Conservation (phyloP, 2,888 invertebrate genomes). For the Barypeithes pellucidus region DNA sequence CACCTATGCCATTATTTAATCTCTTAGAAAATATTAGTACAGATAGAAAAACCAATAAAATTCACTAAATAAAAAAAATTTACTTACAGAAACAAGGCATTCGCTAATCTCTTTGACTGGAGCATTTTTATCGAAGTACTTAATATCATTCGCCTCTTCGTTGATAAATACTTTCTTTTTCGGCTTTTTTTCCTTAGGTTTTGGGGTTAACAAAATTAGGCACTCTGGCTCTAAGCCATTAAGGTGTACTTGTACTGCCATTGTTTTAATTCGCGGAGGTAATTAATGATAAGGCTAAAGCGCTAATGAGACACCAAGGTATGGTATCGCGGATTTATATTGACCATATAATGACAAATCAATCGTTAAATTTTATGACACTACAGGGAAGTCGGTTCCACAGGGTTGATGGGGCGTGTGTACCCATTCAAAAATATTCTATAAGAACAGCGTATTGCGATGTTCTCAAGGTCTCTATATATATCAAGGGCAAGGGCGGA, state of each 20-base stretch:
- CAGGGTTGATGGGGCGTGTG: too few species aligned
- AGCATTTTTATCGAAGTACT: constrained; percentile 5
- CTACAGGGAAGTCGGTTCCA: too few species aligned
- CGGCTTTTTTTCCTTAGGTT: not conserved
- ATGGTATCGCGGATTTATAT: constrained; percentile 2
- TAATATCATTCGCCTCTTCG: not conserved
- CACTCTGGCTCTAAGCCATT: too few species aligned
- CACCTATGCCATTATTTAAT: too few species aligned
- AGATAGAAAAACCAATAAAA: too few species aligned
- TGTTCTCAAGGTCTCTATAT: too few species aligned
- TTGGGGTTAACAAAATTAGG: not conserved
- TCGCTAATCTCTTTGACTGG: not conserved
- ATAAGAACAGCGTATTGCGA: too few species aligned
- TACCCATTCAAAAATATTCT: too few species aligned
- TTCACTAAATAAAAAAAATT: not conserved
- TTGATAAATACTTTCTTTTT: constrained; percentile 5
- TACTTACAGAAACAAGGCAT: constrained; percentile 11
- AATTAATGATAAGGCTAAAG: not conserved
- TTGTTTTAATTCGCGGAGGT: not conserved
- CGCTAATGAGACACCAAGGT: not conserved
- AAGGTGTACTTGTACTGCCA: not conserved
- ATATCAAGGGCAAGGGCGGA: too few species aligned
- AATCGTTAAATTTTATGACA: not conserved
- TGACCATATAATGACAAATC: not conserved
- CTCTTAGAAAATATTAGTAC: too few species aligned